A percentile compares a stretch with the other conserved stretches of the same genome.
Conservation (phyloP, 1,140 invertebrate genomes). For the Drosophila tani region DNA sequence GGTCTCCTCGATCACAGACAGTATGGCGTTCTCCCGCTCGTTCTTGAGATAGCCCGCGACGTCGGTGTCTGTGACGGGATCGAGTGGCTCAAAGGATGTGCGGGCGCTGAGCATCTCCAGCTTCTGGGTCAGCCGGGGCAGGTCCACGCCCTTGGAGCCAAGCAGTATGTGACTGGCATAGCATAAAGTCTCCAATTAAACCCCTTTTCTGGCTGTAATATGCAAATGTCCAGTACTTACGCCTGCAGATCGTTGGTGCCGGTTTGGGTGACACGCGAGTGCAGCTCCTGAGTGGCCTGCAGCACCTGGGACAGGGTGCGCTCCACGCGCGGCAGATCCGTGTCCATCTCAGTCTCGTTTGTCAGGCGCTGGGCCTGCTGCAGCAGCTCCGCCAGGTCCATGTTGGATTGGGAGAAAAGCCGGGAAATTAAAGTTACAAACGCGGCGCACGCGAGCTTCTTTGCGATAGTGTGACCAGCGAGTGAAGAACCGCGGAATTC, state of each 20-base stretch:
- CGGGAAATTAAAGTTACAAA: slow-evolving; percentile 19
- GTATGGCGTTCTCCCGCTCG: slow-evolving; percentile 97
- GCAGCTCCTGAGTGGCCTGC: slow-evolving; percentile 95
- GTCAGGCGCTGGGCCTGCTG: slow-evolving; percentile 96
- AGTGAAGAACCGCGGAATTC: rapidly evolving
- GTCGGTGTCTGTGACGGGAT: slow-evolving; percentile 95
- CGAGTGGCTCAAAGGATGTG: slow-evolving; percentile 94
- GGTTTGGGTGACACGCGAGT: slow-evolving; percentile 93
- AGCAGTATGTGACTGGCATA: slow-evolving; percentile 93
- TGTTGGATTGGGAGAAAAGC: slow-evolving; percentile 27
- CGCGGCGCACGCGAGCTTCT: slow-evolving; percentile 14
- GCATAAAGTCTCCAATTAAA: neutral
- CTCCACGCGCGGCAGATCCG: slow-evolving; percentile 94
- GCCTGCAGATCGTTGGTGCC: slow-evolving; percentile 96
- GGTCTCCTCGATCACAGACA: slow-evolving; percentile 96
- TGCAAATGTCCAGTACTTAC: slow-evolving; percentile 87
- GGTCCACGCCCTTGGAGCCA: slow-evolving; percentile 95
- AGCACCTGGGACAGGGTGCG: slow-evolving; percentile 95
- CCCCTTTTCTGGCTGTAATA: neutral
- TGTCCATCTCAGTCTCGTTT: slow-evolving; percentile 93
- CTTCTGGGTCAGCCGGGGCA: slow-evolving; percentile 96
- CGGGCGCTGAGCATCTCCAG: slow-evolving; percentile 94
- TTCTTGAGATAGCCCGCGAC: slow-evolving; percentile 95
- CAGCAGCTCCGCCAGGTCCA: slow-evolving; percentile 93
- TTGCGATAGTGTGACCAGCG: slow-evolving; percentile 9